A percentile compares a stretch with the other conserved stretches of the same genome.
phyloP scores from a whole-genome alignment of 2,888 invertebrate genomes.

The Andrena fulva region DNA sequence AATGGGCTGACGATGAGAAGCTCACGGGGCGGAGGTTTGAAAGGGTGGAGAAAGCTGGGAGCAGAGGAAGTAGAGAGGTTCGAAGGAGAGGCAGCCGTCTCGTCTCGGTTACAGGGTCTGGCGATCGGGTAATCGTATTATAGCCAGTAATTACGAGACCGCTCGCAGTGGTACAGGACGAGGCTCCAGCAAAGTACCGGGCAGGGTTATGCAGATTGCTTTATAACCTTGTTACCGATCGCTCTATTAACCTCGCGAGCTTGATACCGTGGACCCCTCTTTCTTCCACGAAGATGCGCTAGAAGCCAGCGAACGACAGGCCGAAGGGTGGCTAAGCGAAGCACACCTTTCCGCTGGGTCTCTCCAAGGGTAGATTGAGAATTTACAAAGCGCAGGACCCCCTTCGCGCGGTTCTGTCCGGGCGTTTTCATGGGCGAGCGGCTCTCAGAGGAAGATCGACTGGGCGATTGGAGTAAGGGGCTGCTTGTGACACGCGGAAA shows the following conservation, averaged over 20 bases:
- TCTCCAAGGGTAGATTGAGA: neutral
- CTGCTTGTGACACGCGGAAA: constrained; percentile 80
- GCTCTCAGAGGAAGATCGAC: constrained; percentile 30
- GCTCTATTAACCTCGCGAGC: constrained; percentile 82
- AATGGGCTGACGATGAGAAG: neutral
- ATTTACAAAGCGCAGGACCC: neutral
- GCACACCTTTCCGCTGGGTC: neutral
- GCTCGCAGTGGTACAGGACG: constrained; percentile 64
- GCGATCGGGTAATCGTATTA: constrained; percentile 82
- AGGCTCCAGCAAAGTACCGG: constrained; percentile 77
- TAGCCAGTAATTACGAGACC: constrained; percentile 81
- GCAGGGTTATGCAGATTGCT: constrained; percentile 84
- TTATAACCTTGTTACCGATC: constrained; percentile 84
- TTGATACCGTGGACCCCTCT: constrained; percentile 59
- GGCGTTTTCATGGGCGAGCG: constrained; percentile 8
- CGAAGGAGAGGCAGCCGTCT: constrained; percentile 62
- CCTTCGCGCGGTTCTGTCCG: neutral
- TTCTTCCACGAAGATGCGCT: constrained; percentile 5
- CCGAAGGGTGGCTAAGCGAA: neutral
- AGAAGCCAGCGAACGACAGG: neutral
- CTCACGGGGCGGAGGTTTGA: neutral
- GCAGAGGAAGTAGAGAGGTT: constrained; percentile 25
- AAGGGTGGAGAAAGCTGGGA: constrained; percentile 4
- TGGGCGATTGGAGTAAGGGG: constrained; percentile 2
- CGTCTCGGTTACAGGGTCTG: constrained; percentile 79